A percentile compares a stretch with the other conserved stretches of the same genome.
These are phyloP conservation scores for Ferdinandea cuprea DNA, from an alignment of 2,888 invertebrate species.

Conservation along the genomic window DNA sequence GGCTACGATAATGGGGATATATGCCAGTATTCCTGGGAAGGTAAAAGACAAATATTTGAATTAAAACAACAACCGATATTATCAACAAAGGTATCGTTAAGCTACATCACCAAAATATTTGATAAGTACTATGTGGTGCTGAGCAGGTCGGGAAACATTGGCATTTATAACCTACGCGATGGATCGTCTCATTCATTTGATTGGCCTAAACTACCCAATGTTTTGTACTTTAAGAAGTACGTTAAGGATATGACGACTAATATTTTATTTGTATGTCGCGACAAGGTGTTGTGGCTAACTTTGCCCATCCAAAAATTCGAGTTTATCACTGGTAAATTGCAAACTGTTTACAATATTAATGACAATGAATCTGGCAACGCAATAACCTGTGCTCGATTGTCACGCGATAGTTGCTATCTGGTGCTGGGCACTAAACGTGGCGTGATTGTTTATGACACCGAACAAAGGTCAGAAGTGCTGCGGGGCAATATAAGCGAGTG, in stretches of 20 bases:
- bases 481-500: conserved; percentile 80
- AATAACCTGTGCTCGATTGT: conserved; percentile 79
- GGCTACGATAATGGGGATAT: conserved; percentile 79
- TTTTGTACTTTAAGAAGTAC: conserved; percentile 73
- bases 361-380: conserved; percentile 49
- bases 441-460: conserved; percentile 79
- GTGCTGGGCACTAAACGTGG: conserved; percentile 81
- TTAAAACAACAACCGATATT: conserved; percentile 74
- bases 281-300: conserved; percentile 76
- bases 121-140: conserved; percentile 79
- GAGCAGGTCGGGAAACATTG: conserved; percentile 76
- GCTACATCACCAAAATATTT: conserved; percentile 78
- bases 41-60: conserved; percentile 76
- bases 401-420: conserved; percentile 79
- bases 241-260: conserved; percentile 15
- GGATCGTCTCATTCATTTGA: conserved; percentile 74
- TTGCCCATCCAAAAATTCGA: conserved; percentile 73
- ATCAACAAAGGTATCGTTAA: conserved; percentile 75
- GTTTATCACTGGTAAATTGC: conserved; percentile 69
- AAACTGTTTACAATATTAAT: conserved; percentile 75
- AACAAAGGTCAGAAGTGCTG: conserved; percentile 76
- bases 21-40: conserved; percentile 79
- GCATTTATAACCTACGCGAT: conserved; percentile 77
- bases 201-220: conserved; percentile 75
- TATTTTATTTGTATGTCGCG: conserved; percentile 77